These are phyloP conservation scores for Mesorhabditis sp. DNA, from an alignment of 2,888 invertebrate species.

Conservation along the genomic window DNA sequence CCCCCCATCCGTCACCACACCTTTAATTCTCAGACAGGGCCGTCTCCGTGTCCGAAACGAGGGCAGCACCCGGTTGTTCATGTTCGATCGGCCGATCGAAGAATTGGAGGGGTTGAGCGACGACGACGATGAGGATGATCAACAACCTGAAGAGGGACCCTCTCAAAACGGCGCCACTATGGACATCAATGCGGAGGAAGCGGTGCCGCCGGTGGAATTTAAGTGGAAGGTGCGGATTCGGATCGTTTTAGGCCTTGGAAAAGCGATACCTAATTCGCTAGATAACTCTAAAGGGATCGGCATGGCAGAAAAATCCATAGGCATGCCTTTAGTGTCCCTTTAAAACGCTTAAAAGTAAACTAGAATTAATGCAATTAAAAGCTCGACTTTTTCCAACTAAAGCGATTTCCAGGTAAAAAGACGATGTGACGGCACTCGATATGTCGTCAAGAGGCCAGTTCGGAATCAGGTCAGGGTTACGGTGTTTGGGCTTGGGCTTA, in stretches of 20 bases:
- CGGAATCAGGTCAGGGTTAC: conserved; percentile 56
- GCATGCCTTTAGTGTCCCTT: background rate
- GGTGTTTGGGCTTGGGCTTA: too few species aligned
- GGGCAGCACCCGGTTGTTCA: conserved; percentile 11
- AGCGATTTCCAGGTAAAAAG: conserved; percentile 63
- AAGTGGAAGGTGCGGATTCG: conserved; percentile 26
- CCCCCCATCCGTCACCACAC: too few species aligned
- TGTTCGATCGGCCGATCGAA: conserved; percentile 23
- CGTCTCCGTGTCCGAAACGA: background rate
- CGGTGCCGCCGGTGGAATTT: conserved; percentile 24
- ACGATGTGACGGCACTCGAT: conserved; percentile 73
- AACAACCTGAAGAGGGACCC: background rate
- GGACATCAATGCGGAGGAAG: conserved; percentile 17
- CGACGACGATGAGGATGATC: conserved; percentile 17
- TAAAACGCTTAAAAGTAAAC: background rate
- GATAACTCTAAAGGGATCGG: too few species aligned
- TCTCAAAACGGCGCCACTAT: conserved; percentile 6
- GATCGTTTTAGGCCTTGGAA: too few species aligned
- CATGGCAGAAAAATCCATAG: too few species aligned
- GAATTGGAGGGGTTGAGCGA: conserved; percentile 18
- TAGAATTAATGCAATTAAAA: background rate
- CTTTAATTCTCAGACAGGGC: too few species aligned
- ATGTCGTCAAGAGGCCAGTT: conserved; percentile 73
- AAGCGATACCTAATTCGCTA: too few species aligned
- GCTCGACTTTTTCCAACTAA: background rate